phyloP scores from a whole-genome alignment of 2,113 vertebrate species.

The Cyprinodon variegatus region DNA sequence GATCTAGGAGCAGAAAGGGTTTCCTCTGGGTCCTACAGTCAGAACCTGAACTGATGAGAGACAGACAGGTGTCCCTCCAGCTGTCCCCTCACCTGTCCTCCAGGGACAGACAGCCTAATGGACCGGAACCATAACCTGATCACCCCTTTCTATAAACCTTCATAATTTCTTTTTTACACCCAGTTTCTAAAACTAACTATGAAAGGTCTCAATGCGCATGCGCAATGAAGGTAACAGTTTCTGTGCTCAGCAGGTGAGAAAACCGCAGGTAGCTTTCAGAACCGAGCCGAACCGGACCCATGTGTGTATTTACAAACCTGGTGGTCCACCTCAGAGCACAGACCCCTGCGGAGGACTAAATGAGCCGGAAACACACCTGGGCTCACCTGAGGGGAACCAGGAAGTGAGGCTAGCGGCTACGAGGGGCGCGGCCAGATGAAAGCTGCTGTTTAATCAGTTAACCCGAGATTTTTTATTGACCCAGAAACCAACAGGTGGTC shows the following conservation, averaged over 20 bases:
- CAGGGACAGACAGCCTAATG: no score
- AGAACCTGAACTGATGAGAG: no score
- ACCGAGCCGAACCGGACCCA: neutral
- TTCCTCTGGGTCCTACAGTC: no score
- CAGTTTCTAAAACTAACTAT: no score
- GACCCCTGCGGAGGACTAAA: no score
- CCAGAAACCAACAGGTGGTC: neutral
- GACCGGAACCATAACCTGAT: no score
- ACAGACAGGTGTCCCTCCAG: no score
- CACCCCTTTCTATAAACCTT: no score
- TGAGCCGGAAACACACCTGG: conserved; percentile 54
- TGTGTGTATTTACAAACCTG: neutral
- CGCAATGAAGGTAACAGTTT: neutral
- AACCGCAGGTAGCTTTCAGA: neutral
- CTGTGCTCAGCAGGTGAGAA: neutral
- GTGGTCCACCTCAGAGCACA: neutral
- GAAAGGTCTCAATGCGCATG: neutral
- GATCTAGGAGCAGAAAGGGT: no score
- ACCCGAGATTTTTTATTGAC: no score
- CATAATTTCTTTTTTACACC: no score
- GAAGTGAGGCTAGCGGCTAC: conserved; percentile 63
- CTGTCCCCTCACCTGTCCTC: no score
- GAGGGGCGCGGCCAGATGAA: neutral
- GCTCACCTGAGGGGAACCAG: conserved; percentile 71
- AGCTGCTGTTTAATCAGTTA: neutral